Evolutionary conservation across 53 echinoderm and acorn worm genomes (phyloP).

Genomic region (Temnopleurus reevesii): DNA sequence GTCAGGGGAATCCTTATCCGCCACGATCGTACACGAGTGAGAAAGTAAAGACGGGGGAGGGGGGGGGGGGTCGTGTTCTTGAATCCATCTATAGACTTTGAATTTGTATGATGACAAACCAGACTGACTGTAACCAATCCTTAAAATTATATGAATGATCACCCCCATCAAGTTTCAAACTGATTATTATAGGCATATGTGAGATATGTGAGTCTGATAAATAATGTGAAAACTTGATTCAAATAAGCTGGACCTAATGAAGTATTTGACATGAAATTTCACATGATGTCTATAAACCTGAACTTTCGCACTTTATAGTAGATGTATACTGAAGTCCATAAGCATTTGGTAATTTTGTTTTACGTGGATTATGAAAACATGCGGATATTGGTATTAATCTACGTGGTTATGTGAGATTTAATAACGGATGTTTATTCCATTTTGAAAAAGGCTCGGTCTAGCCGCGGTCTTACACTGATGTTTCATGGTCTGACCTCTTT

Average conservation of each 20-base stretch:
- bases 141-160: no score
- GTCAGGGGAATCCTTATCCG: not conserved
- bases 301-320: no score
- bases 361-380: constrained; percentile 7
- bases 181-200: no score
- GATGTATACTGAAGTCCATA: not conserved
- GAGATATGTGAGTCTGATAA: no score
- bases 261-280: no score
- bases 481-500: not conserved
- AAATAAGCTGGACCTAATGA: no score
- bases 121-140: no score
- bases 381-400: not conserved
- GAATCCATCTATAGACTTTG: no score
- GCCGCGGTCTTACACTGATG: not conserved
- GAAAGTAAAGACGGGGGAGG: not conserved
- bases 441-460: not conserved
- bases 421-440: not conserved
- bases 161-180: no score
- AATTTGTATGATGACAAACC: no score
- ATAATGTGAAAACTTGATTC: no score
- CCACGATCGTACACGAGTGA: not conserved
- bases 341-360: constrained; percentile 1
- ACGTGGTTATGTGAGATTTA: not conserved
- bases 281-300: no score
- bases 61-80: not conserved